Evolutionary conservation across 2,113 vertebrate species (phyloP).

Genomic region (Scophthalmus maximus): DNA sequence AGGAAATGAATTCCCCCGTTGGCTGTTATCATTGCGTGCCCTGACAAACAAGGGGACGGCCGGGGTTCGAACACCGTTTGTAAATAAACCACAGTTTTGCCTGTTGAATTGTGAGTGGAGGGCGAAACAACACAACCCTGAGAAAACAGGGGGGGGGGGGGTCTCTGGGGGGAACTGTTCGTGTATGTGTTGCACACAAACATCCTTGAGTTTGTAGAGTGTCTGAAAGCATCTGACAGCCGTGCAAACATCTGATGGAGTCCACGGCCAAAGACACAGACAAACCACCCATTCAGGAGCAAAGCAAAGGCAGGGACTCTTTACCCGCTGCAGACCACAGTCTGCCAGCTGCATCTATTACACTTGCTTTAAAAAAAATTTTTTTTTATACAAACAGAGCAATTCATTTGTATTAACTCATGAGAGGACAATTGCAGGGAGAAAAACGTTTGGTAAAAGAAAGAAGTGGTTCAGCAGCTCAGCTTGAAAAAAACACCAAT

Average conservation of each 20-base stretch:
- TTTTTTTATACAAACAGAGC: not conserved
- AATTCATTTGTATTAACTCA: slow-evolving; percentile 11
- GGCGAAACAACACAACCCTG: slow-evolving; percentile 12
- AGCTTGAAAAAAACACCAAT: not conserved
- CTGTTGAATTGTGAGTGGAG: not conserved
- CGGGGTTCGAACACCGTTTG: not conserved
- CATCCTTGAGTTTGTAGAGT: slow-evolving; percentile 63
- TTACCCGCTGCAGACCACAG: slow-evolving; percentile 20
- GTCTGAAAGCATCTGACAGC: slow-evolving; percentile 62
- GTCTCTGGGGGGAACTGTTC: slow-evolving; percentile 26
- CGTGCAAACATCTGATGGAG: slow-evolving; percentile 67
- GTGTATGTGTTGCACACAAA: slow-evolving; percentile 45
- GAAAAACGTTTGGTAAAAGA: too few species aligned
- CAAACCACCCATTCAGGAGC: slow-evolving; percentile 64
- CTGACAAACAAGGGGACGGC: not conserved
- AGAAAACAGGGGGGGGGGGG: not conserved
- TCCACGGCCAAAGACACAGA: slow-evolving; percentile 62
- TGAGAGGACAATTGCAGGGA: not conserved
- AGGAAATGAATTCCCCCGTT: slow-evolving; percentile 22
- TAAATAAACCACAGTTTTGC: slow-evolving; percentile 1
- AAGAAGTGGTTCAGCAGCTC: too few species aligned
- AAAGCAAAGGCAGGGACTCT: not conserved
- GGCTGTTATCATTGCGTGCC: not conserved
- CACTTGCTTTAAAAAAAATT: slow-evolving; percentile 27
- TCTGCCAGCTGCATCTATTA: slow-evolving; percentile 27